Evolutionary conservation across 2,113 vertebrate genomes (phyloP).

Genomic region (Meleagris gallopavo): DNA sequence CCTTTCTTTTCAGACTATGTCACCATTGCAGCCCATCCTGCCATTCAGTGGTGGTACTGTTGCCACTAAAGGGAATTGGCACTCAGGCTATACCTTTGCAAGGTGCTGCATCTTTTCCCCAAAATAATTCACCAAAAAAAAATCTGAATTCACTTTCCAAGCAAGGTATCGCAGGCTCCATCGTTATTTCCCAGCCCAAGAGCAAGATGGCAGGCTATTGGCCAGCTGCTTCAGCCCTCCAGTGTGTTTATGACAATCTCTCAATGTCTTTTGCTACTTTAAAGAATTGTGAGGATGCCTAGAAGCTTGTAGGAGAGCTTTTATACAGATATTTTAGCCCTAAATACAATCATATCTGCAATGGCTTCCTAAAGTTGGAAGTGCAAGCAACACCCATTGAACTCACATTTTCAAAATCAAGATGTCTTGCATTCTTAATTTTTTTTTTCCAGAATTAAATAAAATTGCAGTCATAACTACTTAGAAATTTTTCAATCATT

Average conservation of each 20-base stretch:
- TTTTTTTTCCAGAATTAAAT: background rate
- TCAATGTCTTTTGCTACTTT: background rate
- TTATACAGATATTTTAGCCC: background rate
- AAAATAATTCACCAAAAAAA: background rate
- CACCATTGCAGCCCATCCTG: fast-evolving
- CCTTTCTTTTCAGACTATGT: background rate
- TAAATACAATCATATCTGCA: background rate
- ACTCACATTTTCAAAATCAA: background rate
- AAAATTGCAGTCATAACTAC: background rate
- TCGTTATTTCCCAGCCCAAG: background rate
- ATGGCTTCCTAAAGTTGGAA: background rate
- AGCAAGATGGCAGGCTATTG: background rate
- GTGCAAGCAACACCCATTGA: background rate
- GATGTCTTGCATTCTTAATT: background rate
- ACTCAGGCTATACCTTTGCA: background rate
- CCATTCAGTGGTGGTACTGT: background rate
- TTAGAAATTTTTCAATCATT: background rate
- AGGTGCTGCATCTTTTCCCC: background rate
- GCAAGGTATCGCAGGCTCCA: background rate
- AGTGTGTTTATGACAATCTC: background rate
- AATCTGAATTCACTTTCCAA: background rate
- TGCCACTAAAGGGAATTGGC: background rate
- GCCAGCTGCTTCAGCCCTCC: background rate
- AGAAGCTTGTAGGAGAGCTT: background rate
- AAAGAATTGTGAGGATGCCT: background rate